phyloP scores from a whole-genome alignment of 1,140 invertebrate genomes.

The Solenopsis invicta region DNA sequence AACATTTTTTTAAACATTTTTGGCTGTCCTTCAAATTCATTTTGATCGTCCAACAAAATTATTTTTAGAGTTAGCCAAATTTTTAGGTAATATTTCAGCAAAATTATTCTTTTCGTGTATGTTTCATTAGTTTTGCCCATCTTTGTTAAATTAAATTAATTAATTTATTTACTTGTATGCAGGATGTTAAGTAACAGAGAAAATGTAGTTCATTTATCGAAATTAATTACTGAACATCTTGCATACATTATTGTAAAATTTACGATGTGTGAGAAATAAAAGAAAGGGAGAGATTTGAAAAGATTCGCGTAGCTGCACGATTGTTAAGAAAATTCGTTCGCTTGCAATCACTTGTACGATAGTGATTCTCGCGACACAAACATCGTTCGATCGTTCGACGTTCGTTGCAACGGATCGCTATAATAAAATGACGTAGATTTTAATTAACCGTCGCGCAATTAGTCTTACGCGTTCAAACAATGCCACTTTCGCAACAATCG shows the following conservation, averaged over 20 bases:
- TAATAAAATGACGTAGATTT: conserved; percentile 28
- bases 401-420: background rate
- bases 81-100: too few species aligned
- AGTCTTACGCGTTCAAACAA: background rate
- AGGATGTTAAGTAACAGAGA: background rate
- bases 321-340: background rate
- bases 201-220: background rate
- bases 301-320: background rate
- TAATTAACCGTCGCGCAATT: conserved; percentile 24
- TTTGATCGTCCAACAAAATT: too few species aligned
- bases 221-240: background rate
- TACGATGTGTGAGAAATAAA: background rate
- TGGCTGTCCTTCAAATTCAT: too few species aligned
- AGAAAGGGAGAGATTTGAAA: background rate
- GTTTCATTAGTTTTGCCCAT: background rate
- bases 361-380: background rate
- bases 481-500: conserved; percentile 12
- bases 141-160: background rate
- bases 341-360: background rate
- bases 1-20: too few species aligned
- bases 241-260: background rate
- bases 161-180: background rate
- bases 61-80: too few species aligned
- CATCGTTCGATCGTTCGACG: background rate
- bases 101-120: too few species aligned